These are phyloP conservation scores for Nyctibius grandis DNA, from an alignment of 2,797 vertebrate genomes.

Conservation along the genomic window DNA sequence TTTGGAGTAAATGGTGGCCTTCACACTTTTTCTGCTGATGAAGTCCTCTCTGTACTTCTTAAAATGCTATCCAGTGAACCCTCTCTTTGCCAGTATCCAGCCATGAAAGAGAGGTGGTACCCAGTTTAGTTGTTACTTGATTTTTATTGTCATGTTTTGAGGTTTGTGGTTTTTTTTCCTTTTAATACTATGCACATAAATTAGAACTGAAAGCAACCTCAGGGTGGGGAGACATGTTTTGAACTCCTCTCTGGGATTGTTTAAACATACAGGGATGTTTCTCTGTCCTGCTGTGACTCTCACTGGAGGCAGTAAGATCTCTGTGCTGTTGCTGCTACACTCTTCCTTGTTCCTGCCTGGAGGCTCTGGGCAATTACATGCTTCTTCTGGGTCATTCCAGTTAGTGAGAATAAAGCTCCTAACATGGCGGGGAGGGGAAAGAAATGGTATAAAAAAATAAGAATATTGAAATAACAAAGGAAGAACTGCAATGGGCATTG, in stretches of 20 bases:
- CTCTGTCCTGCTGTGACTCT: neutral
- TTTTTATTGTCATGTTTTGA: neutral
- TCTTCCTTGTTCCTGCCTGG: neutral
- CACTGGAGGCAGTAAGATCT: neutral
- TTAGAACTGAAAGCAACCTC: neutral
- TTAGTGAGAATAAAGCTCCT: neutral
- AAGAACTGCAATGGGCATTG: neutral
- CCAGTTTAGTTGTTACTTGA: neutral
- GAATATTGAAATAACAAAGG: neutral
- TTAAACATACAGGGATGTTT: neutral
- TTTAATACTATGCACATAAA: neutral
- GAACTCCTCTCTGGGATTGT: neutral
- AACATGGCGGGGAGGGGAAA: fast-evolving
- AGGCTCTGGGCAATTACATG: neutral
- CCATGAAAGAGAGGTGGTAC: neutral
- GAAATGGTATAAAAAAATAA: neutral
- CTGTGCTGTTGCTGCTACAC: neutral
- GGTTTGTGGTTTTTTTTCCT: neutral
- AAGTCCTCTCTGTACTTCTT: neutral
- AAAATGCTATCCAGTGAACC: neutral
- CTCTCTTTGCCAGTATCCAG: neutral
- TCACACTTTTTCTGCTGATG: neutral
- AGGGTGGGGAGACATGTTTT: neutral
- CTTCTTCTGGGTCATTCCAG: neutral
- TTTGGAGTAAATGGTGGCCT: neutral